phyloP scores from a whole-genome alignment of 2,888 invertebrate genomes.

The Gastracanthus pulcherrimus region DNA sequence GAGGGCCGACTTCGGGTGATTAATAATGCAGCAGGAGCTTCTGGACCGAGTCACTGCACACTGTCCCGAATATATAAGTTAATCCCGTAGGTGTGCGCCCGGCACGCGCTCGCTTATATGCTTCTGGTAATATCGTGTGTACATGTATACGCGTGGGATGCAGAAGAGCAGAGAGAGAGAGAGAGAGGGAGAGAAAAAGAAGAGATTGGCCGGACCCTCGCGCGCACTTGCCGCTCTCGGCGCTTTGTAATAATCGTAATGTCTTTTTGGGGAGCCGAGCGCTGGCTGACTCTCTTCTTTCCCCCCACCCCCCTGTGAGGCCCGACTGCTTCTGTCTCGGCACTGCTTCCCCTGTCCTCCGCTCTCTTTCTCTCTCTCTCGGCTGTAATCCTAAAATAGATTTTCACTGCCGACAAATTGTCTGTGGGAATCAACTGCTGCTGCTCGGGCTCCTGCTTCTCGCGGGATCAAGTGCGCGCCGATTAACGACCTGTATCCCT shows the following conservation, averaged over 20 bases:
- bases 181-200: conserved; percentile 59
- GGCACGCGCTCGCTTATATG: conserved; percentile 34
- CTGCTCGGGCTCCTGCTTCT: conserved; percentile 46
- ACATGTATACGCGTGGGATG: conserved; percentile 19
- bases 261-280: conserved; percentile 72
- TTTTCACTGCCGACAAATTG: conserved; percentile 69
- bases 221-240: conserved; percentile 60
- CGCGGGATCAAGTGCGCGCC: not conserved
- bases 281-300: not conserved
- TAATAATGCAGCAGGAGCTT: conserved; percentile 74
- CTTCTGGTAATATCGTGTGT: conserved; percentile 11
- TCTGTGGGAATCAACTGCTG: conserved; percentile 63
- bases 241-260: conserved; percentile 77
- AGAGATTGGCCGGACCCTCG: conserved; percentile 60
- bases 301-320: not conserved
- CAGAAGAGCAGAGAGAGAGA: conserved; percentile 36
- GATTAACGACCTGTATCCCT: not conserved
- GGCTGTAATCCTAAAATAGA: conserved; percentile 68
- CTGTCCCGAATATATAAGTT: conserved; percentile 65
- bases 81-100: too few relatives aligned
- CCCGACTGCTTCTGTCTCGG: too few relatives aligned
- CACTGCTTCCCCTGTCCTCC: not conserved
- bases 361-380: conserved; percentile 31
- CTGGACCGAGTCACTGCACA: conserved; percentile 69
- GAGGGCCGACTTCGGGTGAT: conserved; percentile 65